A percentile compares a stretch with the other conserved stretches of the same genome.
These are phyloP conservation scores for Noctua fimbriata DNA, from an alignment of 2,888 invertebrate species.

Conservation along the genomic window DNA sequence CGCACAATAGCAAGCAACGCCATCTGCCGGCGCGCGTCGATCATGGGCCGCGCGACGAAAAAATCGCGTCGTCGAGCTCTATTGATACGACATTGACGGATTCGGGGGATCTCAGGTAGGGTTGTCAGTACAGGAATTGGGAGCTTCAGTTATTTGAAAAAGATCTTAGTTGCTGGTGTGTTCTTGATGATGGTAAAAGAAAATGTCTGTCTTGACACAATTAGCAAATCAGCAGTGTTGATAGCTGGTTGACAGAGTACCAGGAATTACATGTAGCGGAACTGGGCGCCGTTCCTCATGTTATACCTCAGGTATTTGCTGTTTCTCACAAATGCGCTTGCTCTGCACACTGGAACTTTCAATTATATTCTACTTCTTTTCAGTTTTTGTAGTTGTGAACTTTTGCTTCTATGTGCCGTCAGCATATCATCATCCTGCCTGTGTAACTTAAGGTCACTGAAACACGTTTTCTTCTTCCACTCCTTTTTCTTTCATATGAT, in stretches of 20 bases:
- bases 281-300: not conserved
- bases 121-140: constrained; percentile 59
- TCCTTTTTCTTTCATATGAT: not conserved
- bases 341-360: not conserved
- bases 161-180: not conserved
- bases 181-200: not conserved
- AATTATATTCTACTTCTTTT: not conserved
- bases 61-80: constrained; percentile 82
- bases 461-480: not conserved
- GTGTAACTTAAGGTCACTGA: not conserved
- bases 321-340: not conserved
- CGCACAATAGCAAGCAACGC: constrained; percentile 72
- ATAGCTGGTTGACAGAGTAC: not conserved
- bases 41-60: constrained; percentile 73
- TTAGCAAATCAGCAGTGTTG: not conserved
- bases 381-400: too few species aligned
- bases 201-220: not conserved
- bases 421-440: not conserved
- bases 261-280: not conserved
- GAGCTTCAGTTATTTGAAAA: not conserved
- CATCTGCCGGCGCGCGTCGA: constrained; percentile 73
- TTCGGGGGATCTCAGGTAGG: constrained; percentile 79
- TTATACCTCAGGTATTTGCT: not conserved
- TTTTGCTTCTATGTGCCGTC: not conserved
- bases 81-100: constrained; percentile 89